Base-by-base conservation (phyloP, 2,888 invertebrate genomes). In the Phorcus lineatus region DNA sequence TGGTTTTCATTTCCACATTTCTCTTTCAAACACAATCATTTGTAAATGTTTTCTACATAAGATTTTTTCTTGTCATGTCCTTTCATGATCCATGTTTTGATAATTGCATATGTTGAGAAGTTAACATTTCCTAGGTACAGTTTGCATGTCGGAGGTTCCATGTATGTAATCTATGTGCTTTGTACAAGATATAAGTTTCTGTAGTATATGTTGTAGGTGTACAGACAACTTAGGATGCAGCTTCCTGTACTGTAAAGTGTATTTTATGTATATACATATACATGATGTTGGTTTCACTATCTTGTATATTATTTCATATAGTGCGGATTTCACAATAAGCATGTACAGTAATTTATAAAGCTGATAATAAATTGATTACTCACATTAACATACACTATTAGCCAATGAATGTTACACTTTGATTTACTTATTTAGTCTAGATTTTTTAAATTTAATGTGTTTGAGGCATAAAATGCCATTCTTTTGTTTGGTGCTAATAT, bases 401-500 rank as follows among this genome's bases (percentile, higher is more conserved):
- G 28, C 28, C 9, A 28, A n/a, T 67, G 17, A 28, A 31, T 70
- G 36, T 36, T 70, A 40, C 24, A 57, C 24, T n/a, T 55, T 57
- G 7, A 57, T 57, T 70, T 70, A 36, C 36, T 70, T 70, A 40
- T 40, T n/a, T 70, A 70, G 70, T 36, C 70, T 70, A 70, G 70
- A 70, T 2, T 70, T 67, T 70, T 70, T 70, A 70, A 40, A 57
- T 22, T 47, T 47, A 11, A 24, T 22, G 24, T 24, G 24, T 70
- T 36, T 36, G 19, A 40, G 70, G 70, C 70, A 70, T 70, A 36
- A 36, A 70, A 70, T 70, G 70, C 40, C 70, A 16, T 28, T 70
- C 19, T 70, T 70, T 19, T 70, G 31, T 36, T 70, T 70, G 70
- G 70, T 70, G 70, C 70, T 70, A 70, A 70, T 36, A 70, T 17